phyloP scores from a whole-genome alignment of 1,140 invertebrate species.

The Drosophila auraria region DNA sequence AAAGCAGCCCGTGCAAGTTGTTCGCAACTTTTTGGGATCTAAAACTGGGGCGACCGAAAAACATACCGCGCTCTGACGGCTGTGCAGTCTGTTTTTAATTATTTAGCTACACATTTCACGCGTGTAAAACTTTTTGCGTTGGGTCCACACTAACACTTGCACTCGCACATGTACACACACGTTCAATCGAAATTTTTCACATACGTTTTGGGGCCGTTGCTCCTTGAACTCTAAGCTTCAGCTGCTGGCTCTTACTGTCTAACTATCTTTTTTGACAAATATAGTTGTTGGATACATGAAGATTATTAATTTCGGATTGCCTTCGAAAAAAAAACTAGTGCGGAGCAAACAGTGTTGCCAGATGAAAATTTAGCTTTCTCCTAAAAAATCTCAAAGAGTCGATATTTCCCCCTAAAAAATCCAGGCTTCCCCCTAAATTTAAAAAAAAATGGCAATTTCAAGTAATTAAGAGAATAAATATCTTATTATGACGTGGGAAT shows the following conservation, averaged over 20 bases:
- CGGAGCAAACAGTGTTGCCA: conserved; percentile 14
- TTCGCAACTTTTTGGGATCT: conserved; percentile 30
- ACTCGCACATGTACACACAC: conserved; percentile 49
- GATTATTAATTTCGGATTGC: conserved; percentile 28
- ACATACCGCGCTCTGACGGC: conserved; percentile 21
- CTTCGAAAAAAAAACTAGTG: conserved; percentile 43
- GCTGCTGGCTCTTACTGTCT: neutral
- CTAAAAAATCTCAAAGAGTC: too few relatives aligned
- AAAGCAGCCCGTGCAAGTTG: conserved; percentile 24
- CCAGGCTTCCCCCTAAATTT: too few relatives aligned
- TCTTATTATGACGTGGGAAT: too few relatives aligned
- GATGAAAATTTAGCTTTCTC: too few relatives aligned
- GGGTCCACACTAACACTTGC: conserved; percentile 55
- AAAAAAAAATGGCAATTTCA: too few relatives aligned
- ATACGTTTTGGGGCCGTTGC: conserved; percentile 60
- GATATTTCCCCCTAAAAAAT: too few relatives aligned
- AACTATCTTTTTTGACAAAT: too few relatives aligned
- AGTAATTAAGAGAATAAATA: too few relatives aligned
- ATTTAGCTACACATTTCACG: conserved; percentile 65
- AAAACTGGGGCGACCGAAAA: conserved; percentile 1
- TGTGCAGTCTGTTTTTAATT: conserved; percentile 48
- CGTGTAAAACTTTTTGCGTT: conserved; percentile 74
- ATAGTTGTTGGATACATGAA: conserved; percentile 18
- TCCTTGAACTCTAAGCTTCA: conserved; percentile 22
- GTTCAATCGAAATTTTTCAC: conserved; percentile 66